Conservation (phyloP, 1,140 invertebrate genomes). For the Geopemphigus sp. region DNA sequence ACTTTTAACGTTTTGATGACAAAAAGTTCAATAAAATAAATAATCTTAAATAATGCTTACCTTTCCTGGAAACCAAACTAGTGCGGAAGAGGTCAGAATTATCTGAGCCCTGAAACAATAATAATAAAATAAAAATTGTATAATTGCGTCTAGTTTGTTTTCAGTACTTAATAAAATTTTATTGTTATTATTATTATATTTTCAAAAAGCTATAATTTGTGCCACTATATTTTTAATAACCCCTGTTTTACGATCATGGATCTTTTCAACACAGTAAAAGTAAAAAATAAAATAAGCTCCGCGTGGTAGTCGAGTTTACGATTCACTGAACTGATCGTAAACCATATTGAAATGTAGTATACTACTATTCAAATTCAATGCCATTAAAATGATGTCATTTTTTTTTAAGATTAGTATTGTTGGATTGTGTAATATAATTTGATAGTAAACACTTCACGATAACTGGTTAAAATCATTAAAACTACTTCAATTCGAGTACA, state of each 20-base stretch:
- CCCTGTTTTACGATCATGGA: constrained; percentile 2
- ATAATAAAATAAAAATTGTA: constrained; percentile 18
- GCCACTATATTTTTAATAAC: constrained; percentile 33
- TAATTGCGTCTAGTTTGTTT: constrained; percentile 37
- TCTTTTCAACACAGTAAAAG: neutral
- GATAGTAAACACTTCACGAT: constrained; percentile 6
- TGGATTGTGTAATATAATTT: constrained; percentile 8
- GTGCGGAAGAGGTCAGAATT: constrained; percentile 40
- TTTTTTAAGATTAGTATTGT: constrained; percentile 17
- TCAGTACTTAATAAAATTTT: constrained; percentile 25
- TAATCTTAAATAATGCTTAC: constrained; percentile 24
- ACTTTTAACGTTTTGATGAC: neutral
- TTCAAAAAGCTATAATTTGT: constrained; percentile 33
- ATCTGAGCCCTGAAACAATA: constrained; percentile 46
- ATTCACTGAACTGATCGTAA: constrained; percentile 25
- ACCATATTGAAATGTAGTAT: neutral
- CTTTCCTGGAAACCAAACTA: constrained; percentile 39
- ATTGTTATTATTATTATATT: constrained; percentile 33
- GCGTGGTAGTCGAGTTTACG: constrained; percentile 25
- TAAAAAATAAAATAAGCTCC: constrained; percentile 26
- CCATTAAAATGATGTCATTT: constrained; percentile 31
- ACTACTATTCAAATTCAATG: constrained; percentile 25
- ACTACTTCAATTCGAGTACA: constrained; percentile 11
- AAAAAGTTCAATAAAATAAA: neutral
- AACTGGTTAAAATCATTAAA: constrained; percentile 31